Evolutionary conservation across 2,113 vertebrate species (phyloP).

Genomic region (Rhea americana): DNA sequence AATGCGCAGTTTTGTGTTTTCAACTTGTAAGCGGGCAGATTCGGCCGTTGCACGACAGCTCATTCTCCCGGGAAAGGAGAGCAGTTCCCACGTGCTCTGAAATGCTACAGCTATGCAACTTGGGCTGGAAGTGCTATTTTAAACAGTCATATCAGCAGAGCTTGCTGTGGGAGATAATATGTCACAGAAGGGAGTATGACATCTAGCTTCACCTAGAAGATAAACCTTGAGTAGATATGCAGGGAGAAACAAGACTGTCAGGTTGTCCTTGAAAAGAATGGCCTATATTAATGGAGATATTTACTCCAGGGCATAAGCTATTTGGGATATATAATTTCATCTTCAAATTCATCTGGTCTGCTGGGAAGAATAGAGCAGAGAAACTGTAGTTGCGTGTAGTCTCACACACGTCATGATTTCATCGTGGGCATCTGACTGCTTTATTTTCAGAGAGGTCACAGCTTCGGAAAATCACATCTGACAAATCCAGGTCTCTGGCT

Average conservation of each 20-base stretch:
- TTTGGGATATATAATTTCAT: conserved; percentile 55
- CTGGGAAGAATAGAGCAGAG: conserved; percentile 6
- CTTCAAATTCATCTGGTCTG: not conserved
- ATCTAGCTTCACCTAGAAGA: conserved; percentile 66
- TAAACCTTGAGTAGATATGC: conserved; percentile 62
- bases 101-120: conserved; percentile 45
- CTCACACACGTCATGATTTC: not conserved
- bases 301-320: conserved; percentile 43
- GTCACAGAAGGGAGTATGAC: conserved; percentile 63
- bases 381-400: not conserved
- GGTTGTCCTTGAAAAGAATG: conserved; percentile 63
- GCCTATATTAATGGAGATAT: conserved; percentile 58
- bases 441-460: conserved; percentile 34
- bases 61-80: not conserved
- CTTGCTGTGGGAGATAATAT: conserved; percentile 68
- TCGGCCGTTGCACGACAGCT: not conserved
- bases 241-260: conserved; percentile 52
- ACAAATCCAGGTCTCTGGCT: not conserved
- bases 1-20: not conserved
- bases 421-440: not conserved
- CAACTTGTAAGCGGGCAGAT: not conserved
- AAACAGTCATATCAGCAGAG: conserved; percentile 65
- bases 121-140: conserved; percentile 54
- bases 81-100: conserved; percentile 40
- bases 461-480: not conserved